These are phyloP conservation scores for Rhabdophis nuchalis DNA, from an alignment of 2,797 vertebrate species.

Conservation along the genomic window DNA sequence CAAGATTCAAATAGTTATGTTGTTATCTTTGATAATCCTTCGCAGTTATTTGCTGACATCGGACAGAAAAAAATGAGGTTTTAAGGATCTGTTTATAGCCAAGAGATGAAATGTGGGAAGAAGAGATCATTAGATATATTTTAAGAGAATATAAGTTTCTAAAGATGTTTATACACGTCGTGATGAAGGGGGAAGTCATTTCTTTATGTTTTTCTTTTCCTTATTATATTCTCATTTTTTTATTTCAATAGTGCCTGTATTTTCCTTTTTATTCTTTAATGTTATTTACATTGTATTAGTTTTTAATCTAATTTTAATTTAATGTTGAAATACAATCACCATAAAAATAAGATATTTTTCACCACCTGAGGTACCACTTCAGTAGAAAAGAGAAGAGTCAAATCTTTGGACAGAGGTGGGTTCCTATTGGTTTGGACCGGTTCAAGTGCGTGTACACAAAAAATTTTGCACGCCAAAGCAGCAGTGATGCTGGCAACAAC, in stretches of 20 bases:
- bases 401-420: too few species aligned
- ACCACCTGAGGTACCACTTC: background rate
- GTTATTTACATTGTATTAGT: background rate
- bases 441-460: too few species aligned
- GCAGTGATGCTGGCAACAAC: too few species aligned
- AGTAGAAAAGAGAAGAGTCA: background rate
- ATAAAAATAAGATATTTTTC: background rate
- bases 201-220: background rate
- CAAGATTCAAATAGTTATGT: background rate
- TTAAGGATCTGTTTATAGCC: background rate
- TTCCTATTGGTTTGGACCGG: too few species aligned
- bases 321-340: background rate
- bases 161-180: background rate
- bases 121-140: background rate
- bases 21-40: background rate
- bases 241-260: background rate
- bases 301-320: background rate
- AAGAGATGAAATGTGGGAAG: background rate
- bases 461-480: too few species aligned
- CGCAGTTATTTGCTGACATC: background rate
- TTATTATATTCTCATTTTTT: background rate
- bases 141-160: background rate
- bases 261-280: background rate
- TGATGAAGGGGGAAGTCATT: background rate
- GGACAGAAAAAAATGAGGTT: background rate